These are phyloP conservation scores for Diloba caeruleocephala DNA, from an alignment of 2,888 invertebrate species.

Conservation along the genomic window DNA sequence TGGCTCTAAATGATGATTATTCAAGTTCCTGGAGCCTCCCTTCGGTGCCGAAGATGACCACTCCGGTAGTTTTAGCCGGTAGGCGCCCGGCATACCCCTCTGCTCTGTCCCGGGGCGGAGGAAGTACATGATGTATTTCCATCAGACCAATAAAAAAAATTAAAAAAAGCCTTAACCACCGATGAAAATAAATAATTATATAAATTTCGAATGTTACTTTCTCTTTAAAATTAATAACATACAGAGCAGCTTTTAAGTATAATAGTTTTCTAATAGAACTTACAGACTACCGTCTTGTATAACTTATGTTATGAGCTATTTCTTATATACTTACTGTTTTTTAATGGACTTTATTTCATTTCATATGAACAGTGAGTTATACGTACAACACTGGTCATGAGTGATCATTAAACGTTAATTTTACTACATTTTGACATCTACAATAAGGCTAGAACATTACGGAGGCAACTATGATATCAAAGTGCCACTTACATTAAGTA, in stretches of 20 bases:
- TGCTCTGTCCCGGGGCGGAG: too few species aligned
- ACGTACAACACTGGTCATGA: slow-evolving; percentile 26
- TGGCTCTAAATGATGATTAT: too few species aligned
- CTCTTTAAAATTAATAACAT: slow-evolving; percentile 3
- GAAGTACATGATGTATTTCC: too few species aligned
- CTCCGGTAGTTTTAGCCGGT: too few species aligned
- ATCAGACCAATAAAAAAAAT: too few species aligned
- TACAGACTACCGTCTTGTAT: slow-evolving; percentile 11
- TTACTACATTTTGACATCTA: slow-evolving; percentile 63
- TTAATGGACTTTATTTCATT: slow-evolving; percentile 44
- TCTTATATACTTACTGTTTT: slow-evolving; percentile 26
- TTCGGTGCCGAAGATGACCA: too few species aligned
- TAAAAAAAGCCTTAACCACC: too few species aligned
- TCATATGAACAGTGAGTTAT: slow-evolving; percentile 21
- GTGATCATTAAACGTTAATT: slow-evolving; percentile 63
- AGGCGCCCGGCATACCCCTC: too few species aligned
- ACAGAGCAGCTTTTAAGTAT: slow-evolving; percentile 14
- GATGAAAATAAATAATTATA: too few species aligned
- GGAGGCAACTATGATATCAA: slow-evolving; percentile 70
- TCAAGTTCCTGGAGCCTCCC: too few species aligned
- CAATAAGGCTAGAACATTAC: slow-evolving; percentile 58
- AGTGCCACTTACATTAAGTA: slow-evolving; percentile 80
- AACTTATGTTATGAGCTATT: slow-evolving; percentile 19
- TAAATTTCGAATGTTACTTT: too few species aligned
- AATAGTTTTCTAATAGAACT: slow-evolving; percentile 13